These are phyloP conservation scores for Tubiluchus corallicola DNA, from an alignment of 2,888 invertebrate genomes.

Conservation along the genomic window DNA sequence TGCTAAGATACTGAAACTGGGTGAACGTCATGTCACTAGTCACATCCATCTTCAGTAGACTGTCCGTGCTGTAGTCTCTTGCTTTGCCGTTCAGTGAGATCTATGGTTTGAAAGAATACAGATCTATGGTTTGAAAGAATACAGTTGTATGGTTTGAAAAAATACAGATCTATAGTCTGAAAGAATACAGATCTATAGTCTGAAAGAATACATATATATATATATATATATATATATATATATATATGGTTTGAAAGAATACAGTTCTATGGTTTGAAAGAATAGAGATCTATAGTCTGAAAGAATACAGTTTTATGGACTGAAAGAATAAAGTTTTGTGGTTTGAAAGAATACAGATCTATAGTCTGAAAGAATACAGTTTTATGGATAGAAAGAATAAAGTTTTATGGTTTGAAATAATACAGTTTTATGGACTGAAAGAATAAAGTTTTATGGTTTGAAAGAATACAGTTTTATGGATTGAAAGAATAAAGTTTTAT, in stretches of 20 bases:
- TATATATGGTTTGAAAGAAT: neutral
- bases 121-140: neutral
- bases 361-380: neutral
- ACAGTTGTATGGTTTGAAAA: too few species aligned
- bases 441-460: too few species aligned
- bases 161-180: neutral
- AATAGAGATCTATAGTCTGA: neutral
- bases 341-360: neutral
- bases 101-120: neutral
- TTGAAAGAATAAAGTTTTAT: too few species aligned
- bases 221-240: too few species aligned
- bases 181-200: neutral
- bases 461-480: neutral
- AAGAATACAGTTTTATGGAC: neutral
- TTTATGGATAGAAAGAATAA: too few species aligned
- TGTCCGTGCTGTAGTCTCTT: neutral
- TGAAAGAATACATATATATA: neutral
- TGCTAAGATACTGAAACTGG: neutral
- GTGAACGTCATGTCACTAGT: slow-evolving; percentile 1
- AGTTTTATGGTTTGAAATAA: neutral
- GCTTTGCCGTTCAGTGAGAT: neutral
- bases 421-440: too few species aligned
- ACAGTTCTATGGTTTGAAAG: neutral
- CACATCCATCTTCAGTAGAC: neutral
- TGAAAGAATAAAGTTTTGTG: too few species aligned